These are phyloP conservation scores for Pygathrix nemaeus DNA, from an alignment of 2,113 vertebrate genomes.

Conservation along the genomic window DNA sequence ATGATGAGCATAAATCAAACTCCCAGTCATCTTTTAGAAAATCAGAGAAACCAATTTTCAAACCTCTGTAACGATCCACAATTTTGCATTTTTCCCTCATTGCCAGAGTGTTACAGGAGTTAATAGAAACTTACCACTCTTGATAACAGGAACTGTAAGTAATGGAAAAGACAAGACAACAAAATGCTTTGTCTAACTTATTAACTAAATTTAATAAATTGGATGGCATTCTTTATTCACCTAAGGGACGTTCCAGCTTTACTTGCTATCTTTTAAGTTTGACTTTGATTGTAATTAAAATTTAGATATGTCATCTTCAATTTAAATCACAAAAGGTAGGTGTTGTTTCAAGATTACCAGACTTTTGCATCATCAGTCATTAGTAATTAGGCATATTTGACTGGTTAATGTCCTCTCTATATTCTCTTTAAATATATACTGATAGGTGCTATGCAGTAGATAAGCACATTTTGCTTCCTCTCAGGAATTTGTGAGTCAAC, in stretches of 20 bases:
- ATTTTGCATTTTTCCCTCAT: not conserved
- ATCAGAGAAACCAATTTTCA: not conserved
- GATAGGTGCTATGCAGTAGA: not conserved
- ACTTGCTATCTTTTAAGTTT: conserved; percentile 47
- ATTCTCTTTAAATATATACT: not conserved
- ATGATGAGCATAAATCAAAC: accelerated
- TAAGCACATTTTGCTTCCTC: not conserved
- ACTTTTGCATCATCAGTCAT: not conserved
- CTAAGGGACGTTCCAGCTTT: conserved; percentile 13
- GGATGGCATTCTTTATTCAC: not conserved
- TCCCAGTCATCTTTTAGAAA: not conserved
- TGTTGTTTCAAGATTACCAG: conserved; percentile 25
- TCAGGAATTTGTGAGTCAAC: not conserved
- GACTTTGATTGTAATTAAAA: conserved; percentile 71
- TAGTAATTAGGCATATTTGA: conserved; percentile 30
- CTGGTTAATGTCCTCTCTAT: not conserved
- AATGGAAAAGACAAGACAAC: conserved; percentile 47
- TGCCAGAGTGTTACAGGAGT: not conserved
- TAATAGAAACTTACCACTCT: not conserved
- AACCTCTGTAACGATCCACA: not conserved
- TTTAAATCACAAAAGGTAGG: conserved; percentile 59
- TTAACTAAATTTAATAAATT: conserved; percentile 67
- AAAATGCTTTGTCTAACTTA: conserved; percentile 52
- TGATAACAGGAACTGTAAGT: not conserved
- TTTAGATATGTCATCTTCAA: conserved; percentile 61